A percentile compares a stretch with the other conserved stretches of the same genome.
Conservation (phyloP, 2,113 vertebrate genomes). For the Perccottus glenii region DNA sequence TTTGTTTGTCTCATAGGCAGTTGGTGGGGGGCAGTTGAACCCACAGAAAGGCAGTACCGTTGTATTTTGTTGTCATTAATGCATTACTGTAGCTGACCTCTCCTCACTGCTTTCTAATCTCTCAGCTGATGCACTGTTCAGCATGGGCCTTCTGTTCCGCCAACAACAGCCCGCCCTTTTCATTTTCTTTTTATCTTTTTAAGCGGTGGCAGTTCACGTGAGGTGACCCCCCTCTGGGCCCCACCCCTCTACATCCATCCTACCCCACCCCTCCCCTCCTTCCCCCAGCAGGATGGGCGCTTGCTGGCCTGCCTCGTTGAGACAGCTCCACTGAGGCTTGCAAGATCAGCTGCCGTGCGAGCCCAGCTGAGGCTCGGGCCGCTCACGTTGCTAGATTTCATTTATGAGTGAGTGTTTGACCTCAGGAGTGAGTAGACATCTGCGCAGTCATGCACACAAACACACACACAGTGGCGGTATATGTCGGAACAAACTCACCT, state of each 20-base stretch:
- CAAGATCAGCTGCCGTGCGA: conserved; percentile 78
- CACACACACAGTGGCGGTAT: conserved; percentile 18
- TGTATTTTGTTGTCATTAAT: conserved; percentile 30
- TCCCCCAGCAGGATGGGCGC: conserved; percentile 54
- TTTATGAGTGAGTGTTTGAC: conserved; percentile 78
- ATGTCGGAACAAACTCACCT: conserved; percentile 43
- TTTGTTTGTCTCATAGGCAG: conserved; percentile 21
- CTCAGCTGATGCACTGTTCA: conserved; percentile 58
- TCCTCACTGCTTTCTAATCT: conserved; percentile 75
- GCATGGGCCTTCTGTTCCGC: conserved; percentile 41
- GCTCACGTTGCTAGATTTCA: conserved; percentile 78
- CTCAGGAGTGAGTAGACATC: conserved; percentile 65
- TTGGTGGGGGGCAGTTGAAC: background rate
- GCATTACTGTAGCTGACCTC: conserved; percentile 47
- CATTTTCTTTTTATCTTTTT: conserved; percentile 21
- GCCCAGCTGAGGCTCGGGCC: conserved; percentile 75
- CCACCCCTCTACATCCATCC: background rate
- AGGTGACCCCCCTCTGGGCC: conserved; percentile 62
- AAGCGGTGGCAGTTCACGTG: conserved; percentile 59
- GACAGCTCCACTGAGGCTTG: conserved; percentile 81
- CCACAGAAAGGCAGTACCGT: conserved; percentile 10
- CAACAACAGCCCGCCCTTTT: conserved; percentile 41
- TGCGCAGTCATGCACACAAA: conserved; percentile 55
- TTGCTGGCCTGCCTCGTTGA: conserved; percentile 73
- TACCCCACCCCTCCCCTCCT: background rate